Conservation (phyloP, 2,113 vertebrate species). For the Pseudorectes ferrugineus region DNA sequence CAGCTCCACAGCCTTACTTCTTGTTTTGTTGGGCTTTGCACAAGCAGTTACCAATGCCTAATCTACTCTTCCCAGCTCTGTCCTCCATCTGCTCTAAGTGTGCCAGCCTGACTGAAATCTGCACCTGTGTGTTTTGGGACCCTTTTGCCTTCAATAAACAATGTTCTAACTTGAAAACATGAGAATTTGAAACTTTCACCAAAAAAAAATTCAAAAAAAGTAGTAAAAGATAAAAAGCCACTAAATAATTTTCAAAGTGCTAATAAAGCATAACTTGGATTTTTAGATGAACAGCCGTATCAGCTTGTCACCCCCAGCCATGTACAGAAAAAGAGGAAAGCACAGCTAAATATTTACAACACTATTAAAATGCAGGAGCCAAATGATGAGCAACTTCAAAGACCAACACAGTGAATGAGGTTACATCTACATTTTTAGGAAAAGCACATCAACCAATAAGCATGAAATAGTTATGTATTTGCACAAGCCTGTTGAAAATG, state of each 20-base stretch:
- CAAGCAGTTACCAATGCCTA: not conserved
- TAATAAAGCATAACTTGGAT: not conserved
- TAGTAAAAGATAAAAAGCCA: not conserved
- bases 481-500: not conserved
- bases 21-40: not conserved
- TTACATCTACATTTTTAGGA: not conserved
- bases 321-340: not conserved
- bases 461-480: not conserved
- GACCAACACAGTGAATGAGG: not conserved
- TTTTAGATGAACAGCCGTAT: not conserved
- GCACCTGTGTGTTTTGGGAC: not conserved
- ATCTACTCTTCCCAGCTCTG: not conserved
- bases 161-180: not conserved
- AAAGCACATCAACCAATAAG: not conserved
- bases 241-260: not conserved
- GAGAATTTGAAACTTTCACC: not conserved
- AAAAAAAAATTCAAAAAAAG: not conserved
- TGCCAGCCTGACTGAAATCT: not conserved
- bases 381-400: not conserved
- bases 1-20: not conserved
- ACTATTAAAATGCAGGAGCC: not conserved
- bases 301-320: not conserved
- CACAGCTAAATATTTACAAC: not conserved
- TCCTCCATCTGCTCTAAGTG: not conserved
- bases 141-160: not conserved